A percentile compares a stretch with the other conserved stretches of the same genome.
Evolutionary conservation across 1,140 invertebrate genomes (phyloP).

Genomic region (Philotrypesis tridentata): DNA sequence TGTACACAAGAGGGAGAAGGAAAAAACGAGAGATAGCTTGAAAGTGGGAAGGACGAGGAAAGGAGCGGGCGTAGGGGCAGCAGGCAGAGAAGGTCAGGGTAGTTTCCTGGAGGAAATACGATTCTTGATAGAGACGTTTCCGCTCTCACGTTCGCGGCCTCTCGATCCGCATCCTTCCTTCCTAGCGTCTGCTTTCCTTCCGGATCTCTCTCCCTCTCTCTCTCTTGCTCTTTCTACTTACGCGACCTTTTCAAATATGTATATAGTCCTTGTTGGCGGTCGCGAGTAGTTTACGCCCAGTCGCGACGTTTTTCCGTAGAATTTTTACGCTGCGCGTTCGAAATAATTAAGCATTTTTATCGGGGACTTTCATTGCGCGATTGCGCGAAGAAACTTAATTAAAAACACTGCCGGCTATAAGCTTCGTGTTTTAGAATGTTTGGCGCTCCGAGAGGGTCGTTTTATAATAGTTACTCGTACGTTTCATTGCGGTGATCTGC

Average conservation of each 20-base stretch:
- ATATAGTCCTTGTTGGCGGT: not conserved
- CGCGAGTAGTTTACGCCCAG: not conserved
- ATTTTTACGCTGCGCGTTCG: too few species aligned
- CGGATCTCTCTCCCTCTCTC: conserved; percentile 4
- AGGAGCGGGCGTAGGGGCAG: conserved; percentile 1
- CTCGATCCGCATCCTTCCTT: conserved; percentile 46
- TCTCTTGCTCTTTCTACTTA: not conserved
- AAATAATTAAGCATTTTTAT: too few species aligned
- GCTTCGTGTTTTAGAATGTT: too few species aligned
- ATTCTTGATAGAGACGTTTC: conserved; percentile 64
- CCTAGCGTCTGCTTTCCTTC: conserved; percentile 32
- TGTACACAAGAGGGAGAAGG: not conserved
- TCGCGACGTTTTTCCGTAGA: not conserved
- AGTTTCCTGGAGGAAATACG: conserved; percentile 63
- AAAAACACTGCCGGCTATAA: too few species aligned
- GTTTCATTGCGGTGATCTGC: too few species aligned
- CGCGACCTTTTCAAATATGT: too few species aligned
- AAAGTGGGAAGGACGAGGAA: not conserved
- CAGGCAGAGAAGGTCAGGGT: conserved; percentile 15
- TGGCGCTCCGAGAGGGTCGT: too few species aligned
- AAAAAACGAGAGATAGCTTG: not conserved
- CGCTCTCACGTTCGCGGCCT: conserved; percentile 51
- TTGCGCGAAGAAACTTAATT: too few species aligned
- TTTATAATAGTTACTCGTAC: too few species aligned
- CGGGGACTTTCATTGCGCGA: too few species aligned